Evolutionary conservation across 2,113 vertebrate genomes (phyloP).

Genomic region (Theristicus caerulescens): DNA sequence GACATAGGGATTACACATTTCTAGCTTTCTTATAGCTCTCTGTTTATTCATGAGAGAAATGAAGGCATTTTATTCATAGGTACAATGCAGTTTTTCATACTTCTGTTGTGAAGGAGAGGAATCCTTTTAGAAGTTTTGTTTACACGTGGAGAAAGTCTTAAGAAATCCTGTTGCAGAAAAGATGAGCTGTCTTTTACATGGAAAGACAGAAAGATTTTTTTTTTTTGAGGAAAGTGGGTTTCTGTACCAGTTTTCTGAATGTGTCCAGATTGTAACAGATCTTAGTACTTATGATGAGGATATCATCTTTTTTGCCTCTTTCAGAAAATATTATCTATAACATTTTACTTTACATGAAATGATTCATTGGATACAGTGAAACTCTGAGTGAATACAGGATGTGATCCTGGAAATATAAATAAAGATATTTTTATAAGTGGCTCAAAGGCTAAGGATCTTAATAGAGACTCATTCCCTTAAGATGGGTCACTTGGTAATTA

Average conservation of each 20-base stretch:
- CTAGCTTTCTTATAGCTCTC: conserved; percentile 56
- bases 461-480: background rate
- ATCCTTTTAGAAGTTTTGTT: background rate
- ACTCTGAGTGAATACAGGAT: background rate
- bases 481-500: background rate
- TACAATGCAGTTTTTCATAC: conserved; percentile 52
- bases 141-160: background rate
- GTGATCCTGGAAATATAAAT: background rate
- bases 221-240: background rate
- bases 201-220: background rate
- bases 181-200: background rate
- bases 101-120: background rate
- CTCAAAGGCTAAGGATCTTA: background rate
- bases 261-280: background rate
- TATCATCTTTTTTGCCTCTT: background rate
- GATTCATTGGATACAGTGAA: background rate
- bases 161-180: background rate
- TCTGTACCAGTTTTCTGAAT: background rate
- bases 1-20: conserved; percentile 69
- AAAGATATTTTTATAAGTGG: background rate
- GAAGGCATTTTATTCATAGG: conserved; percentile 60
- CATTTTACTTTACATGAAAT: background rate
- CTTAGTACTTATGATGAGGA: background rate
- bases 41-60: conserved; percentile 61
- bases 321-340: background rate